These are phyloP conservation scores for Balaeniceps rex DNA, from an alignment of 2,113 vertebrate species.

Conservation along the genomic window DNA sequence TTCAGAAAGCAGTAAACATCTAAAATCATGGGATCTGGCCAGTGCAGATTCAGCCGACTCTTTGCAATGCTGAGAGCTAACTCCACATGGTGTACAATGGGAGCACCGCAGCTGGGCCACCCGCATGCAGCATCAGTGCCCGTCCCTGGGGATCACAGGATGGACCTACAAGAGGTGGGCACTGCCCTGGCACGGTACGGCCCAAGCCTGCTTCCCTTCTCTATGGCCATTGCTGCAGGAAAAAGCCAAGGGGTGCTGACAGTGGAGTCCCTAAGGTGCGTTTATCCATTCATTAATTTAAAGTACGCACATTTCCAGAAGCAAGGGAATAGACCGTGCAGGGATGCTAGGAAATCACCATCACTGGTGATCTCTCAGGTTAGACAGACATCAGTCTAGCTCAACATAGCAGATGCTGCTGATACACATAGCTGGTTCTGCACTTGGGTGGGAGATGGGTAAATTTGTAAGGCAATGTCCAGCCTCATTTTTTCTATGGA, in stretches of 20 bases:
- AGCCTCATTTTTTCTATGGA: background rate
- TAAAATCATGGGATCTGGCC: background rate
- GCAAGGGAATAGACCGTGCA: background rate
- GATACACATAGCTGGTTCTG: background rate
- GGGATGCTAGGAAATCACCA: background rate
- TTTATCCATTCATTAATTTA: background rate
- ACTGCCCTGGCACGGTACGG: background rate
- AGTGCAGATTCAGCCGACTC: background rate
- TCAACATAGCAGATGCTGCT: background rate
- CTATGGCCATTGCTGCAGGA: background rate
- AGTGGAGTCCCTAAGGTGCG: background rate
- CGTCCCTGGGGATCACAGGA: accelerated
- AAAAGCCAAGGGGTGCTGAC: background rate
- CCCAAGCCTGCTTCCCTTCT: background rate
- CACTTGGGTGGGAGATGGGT: background rate
- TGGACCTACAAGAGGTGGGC: too few relatives aligned
- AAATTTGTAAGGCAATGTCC: background rate
- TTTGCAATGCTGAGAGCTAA: background rate
- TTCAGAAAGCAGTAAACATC: background rate
- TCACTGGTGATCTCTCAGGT: background rate
- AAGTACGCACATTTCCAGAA: background rate
- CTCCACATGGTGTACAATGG: accelerated
- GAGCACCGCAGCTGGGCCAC: background rate
- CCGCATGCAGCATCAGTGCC: background rate
- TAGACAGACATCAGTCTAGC: background rate